Evolutionary conservation across 1,140 invertebrate species (phyloP), one percentile per base, ranked within the genome.

Genomic region (Neotoxoptera formosana): DNA sequence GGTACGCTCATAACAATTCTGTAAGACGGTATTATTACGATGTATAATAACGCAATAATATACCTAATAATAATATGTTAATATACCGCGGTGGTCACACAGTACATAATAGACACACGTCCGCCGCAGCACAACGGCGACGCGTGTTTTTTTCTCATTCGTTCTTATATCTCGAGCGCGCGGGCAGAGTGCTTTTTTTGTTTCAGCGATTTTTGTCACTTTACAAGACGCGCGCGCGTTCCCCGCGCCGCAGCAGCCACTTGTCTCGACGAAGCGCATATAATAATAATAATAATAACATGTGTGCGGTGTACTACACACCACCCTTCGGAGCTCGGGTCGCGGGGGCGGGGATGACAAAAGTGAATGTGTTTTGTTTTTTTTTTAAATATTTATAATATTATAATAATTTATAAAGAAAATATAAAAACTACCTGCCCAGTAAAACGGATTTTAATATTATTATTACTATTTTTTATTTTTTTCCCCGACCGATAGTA

Each of bases 401-500:
- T 60, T 30, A 90, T 45, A 9, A n/a, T n/a, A n/a, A n/a, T n/a
- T n/a, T n/a, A n/a, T n/a, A n/a, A n/a, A n/a, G n/a, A 53, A 88
- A 21, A 36, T 45, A 90, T 30, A 90, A 30, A 25, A 30, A 41
- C 88, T 90, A 90, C 53, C 53, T 45, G 36, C 53, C 48, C 21
- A 25, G 53, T 89, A 36, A 89, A 56, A 89, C 87, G 25, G 4
- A 90, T 90, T 90, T 90, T 90, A 90, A 67, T 41, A 90, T 41
- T 90, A 90, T 90, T 41, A 56, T 41, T 14, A 14, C 34, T n/a
- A 34, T 41, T 87, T 86, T 6, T 86, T 47, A 60, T 48, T 87
- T 60, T 90, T 90, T 90, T 67, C 67, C 67, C 45, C 60, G n/a
- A 90, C 89, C 89, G 30, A 90, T 90, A 67, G 47, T 90, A 90